Percentiles rank a stretch among this genome's conserved stretches.
These are phyloP conservation scores for Calliphora vicina DNA, from an alignment of 1,140 invertebrate genomes.

Conservation along the genomic window DNA sequence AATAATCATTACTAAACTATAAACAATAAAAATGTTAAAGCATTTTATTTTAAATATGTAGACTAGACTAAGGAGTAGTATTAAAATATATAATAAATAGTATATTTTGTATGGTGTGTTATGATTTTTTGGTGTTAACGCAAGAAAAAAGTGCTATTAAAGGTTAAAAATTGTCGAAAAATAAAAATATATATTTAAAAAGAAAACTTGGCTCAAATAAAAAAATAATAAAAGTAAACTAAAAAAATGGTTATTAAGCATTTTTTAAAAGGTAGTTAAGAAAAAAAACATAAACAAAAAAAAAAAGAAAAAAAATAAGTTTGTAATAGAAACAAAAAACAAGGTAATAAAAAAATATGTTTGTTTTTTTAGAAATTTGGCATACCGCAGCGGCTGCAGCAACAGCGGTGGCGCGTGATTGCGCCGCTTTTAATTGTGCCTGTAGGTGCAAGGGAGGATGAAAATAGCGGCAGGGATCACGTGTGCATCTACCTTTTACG, in stretches of 20 bases:
- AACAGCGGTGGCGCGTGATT: conserved; percentile 89
- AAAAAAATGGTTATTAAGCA: conserved; percentile 7
- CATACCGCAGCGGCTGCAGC: conserved; percentile 75
- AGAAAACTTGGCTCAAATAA: neutral
- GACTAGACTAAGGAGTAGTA: too few species aligned
- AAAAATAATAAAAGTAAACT: neutral
- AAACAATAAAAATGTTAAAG: too few species aligned
- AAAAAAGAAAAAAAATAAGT: neutral
- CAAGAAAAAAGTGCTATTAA: neutral
- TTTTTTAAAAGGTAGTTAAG: neutral
- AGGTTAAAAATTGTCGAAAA: neutral
- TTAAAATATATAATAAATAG: neutral
- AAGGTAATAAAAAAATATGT: conserved; percentile 39
- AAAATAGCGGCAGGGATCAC: conserved; percentile 96
- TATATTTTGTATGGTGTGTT: neutral
- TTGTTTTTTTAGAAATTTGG: conserved; percentile 48
- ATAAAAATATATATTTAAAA: neutral
- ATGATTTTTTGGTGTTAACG: neutral
- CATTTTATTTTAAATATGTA: too few species aligned
- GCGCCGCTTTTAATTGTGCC: conserved; percentile 95
- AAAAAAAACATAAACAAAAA: conserved; percentile 18
- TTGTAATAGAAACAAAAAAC: conserved; percentile 13
- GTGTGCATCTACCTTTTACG: conserved; percentile 95
- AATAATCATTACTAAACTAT: too few species aligned
- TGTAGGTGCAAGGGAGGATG: conserved; percentile 97